A percentile compares a stretch with the other conserved stretches of the same genome.
Conservation (phyloP, 2,113 vertebrate species). For the Rana temporaria region DNA sequence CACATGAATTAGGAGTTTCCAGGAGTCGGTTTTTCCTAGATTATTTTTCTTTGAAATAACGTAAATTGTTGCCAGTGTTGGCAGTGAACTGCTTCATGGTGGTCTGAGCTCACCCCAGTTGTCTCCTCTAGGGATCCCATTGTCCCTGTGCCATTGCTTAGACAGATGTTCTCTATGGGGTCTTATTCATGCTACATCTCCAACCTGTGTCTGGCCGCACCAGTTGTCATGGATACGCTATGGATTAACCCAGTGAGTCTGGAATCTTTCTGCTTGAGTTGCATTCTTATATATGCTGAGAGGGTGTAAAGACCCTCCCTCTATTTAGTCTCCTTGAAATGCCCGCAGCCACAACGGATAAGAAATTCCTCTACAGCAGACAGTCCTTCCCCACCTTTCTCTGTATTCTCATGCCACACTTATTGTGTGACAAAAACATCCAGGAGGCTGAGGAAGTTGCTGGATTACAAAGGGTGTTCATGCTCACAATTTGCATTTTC, state of each 20-base stretch:
- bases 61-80: not conserved
- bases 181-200: slow-evolving; percentile 39
- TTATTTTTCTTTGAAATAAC: not conserved
- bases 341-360: slow-evolving; percentile 32
- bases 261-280: slow-evolving; percentile 28
- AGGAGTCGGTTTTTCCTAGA: not conserved
- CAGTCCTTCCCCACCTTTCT: slow-evolving; percentile 19
- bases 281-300: slow-evolving; percentile 49
- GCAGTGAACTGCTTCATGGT: not conserved
- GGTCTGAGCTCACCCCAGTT: slow-evolving; percentile 5
- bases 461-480: not conserved
- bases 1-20: not conserved
- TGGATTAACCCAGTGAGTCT: slow-evolving; percentile 43
- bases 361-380: slow-evolving; percentile 49
- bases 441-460: slow-evolving; percentile 22
- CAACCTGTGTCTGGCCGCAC: slow-evolving; percentile 49
- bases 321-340: slow-evolving; percentile 51
- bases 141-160: slow-evolving; percentile 34
- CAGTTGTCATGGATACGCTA: slow-evolving; percentile 56
- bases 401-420: not conserved
- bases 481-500: not conserved
- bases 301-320: slow-evolving; percentile 38
- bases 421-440: not conserved
- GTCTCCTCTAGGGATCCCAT: slow-evolving; percentile 28
- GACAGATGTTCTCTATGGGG: slow-evolving; percentile 46